Conservation (phyloP, 2,797 vertebrate genomes). For the Ctenosaura bakeri region DNA sequence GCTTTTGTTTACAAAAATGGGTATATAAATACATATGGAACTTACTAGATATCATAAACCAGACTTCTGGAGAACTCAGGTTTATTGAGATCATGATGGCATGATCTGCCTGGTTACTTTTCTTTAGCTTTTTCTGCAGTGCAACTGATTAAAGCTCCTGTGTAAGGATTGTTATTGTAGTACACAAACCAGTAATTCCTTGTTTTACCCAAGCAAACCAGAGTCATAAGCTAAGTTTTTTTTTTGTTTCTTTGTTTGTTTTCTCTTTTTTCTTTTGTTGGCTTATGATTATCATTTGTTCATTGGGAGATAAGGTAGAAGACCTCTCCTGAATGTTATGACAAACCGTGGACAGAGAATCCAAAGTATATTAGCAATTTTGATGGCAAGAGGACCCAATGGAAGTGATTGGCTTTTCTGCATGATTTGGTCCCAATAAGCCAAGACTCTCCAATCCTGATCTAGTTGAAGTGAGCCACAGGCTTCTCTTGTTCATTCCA, state of each 20-base stretch:
- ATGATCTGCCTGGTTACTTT: not conserved
- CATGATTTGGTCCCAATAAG: not conserved
- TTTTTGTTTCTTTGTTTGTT: not conserved
- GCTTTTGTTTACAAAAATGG: not conserved
- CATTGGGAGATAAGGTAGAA: not conserved
- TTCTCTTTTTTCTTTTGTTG: no score
- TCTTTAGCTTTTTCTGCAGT: not conserved
- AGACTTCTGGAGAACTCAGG: not conserved
- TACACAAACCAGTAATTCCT: not conserved
- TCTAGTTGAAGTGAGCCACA: not conserved
- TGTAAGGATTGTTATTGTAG: not conserved
- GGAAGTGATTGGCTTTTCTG: not conserved
- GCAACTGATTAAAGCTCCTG: not conserved
- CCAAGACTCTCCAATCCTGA: not conserved
- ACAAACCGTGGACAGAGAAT: not conserved
- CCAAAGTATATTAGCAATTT: not conserved
- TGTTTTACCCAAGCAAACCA: not conserved
- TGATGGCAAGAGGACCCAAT: not conserved
- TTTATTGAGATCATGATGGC: not conserved
- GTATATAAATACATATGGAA: not conserved
- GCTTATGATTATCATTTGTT: not conserved
- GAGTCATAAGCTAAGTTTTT: not conserved
- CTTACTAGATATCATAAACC: no score
- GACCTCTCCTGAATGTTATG: no score
- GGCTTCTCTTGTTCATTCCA: not conserved